These are phyloP conservation scores for Argopecten irradians DNA, from an alignment of 1,140 invertebrate genomes.

Conservation along the genomic window DNA sequence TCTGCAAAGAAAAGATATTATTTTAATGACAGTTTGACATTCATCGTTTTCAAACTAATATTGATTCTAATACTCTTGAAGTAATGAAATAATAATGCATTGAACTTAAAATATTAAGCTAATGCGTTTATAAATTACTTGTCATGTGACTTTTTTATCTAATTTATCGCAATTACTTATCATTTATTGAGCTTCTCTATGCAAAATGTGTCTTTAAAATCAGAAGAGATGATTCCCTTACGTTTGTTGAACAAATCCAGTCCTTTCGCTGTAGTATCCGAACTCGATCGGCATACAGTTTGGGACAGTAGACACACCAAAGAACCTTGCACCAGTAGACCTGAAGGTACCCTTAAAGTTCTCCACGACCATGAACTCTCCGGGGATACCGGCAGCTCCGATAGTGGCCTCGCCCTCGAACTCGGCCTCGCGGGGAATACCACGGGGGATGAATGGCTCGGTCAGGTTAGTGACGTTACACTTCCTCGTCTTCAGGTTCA, in stretches of 20 bases:
- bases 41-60: too few relatives aligned
- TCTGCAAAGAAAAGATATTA: not conserved
- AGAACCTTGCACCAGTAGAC: not conserved
- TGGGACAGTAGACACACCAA: not conserved
- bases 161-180: too few relatives aligned
- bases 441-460: slow-evolving; percentile 59
- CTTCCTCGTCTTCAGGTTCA: slow-evolving; percentile 56
- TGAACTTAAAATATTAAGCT: too few relatives aligned
- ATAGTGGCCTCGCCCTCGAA: slow-evolving; percentile 55
- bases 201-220: too few relatives aligned
- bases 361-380: slow-evolving; percentile 48
- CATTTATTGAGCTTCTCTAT: too few relatives aligned
- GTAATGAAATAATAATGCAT: too few relatives aligned
- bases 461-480: slow-evolving; percentile 56
- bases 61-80: too few relatives aligned
- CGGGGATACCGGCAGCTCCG: slow-evolving; percentile 60
- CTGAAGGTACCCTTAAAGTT: slow-evolving; percentile 41
- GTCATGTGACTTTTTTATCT: too few relatives aligned
- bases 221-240: not conserved
- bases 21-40: too few relatives aligned
- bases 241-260: slow-evolving; percentile 16
- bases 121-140: too few relatives aligned
- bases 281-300: not conserved
- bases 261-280: not conserved
- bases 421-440: slow-evolving; percentile 57